Evolutionary conservation across 2,797 vertebrate genomes (phyloP), one percentile per base, ranked within the genome.

Genomic region (Hippopotamyrus pictus): DNA sequence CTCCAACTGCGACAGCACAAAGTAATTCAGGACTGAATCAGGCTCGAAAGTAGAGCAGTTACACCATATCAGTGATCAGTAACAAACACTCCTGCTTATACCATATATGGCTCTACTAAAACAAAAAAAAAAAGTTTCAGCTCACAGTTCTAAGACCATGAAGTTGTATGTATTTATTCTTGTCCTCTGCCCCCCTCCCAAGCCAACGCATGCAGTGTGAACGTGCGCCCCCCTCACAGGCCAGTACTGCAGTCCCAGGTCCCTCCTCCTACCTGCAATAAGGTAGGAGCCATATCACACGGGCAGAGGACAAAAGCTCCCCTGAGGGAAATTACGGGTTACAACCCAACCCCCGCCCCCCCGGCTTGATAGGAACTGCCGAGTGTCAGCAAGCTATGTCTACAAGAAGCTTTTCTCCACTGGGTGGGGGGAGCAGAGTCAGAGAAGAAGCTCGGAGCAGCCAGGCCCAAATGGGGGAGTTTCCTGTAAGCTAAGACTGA

Each of bases 281-380:
- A 93, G 92, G 91, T 93, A 91, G 92, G 85, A 91, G 90, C 89
- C 92, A 82, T 79, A 89, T 91, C 89, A 92, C 90, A 92, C 90
- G 86, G 57, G 90, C 86, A 92, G 92, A 95, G 95, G 94, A 95
- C 94, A 93, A 93, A 94, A 84, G 87, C 88, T 94, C 95, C 91
- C 89, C 37, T 9, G 92, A 91, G 94, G 94, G 89, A 91, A 90
- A 88, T 94, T 90, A 92, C 90, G 90, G 90, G 37, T 19, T 44
- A 79, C 73, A 79, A 9, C 65, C 11, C 3, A 12, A 2, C 57
- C 9, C 29, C 3, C 11, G 0, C 8, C 22, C 22, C 65, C 69
- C 69, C 29, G 1, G 69, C 4, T 37, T 1, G 2, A 14, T 8
- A 76, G 33, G 33, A 76, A 76, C 0, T 3, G 33, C 69, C 2